phyloP scores from a whole-genome alignment of 2,888 invertebrate species.

The Scotopteryx bipunctaria region DNA sequence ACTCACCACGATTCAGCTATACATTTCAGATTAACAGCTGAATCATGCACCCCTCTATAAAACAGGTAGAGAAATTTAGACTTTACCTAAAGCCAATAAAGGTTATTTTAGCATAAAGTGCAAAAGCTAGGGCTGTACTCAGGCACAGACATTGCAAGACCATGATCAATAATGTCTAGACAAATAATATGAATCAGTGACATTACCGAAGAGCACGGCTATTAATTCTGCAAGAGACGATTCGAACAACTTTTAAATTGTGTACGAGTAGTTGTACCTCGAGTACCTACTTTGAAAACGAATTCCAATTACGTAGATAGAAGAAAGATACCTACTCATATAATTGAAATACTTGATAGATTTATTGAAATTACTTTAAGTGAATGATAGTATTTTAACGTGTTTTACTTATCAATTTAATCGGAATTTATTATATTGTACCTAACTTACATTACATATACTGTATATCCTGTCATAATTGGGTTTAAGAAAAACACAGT shows the following conservation, averaged over 20 bases:
- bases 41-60: conserved; percentile 28
- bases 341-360: no score
- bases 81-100: conserved; percentile 6
- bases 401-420: no score
- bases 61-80: conserved; percentile 14
- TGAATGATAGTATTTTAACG: no score
- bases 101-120: conserved; percentile 7
- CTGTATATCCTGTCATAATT: no score
- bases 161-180: conserved; percentile 45
- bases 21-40: conserved; percentile 29
- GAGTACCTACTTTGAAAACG: background rate
- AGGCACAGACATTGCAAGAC: conserved; percentile 26
- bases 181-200: conserved; percentile 34
- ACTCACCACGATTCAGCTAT: conserved; percentile 30
- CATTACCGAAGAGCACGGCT: conserved; percentile 3
- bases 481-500: no score
- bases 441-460: no score
- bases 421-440: no score
- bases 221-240: conserved; percentile 9
- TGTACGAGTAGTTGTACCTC: background rate
- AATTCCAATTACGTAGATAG: background rate
- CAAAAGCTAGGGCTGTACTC: conserved; percentile 8
- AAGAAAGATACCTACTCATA: no score
- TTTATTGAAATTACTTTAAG: no score
- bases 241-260: conserved; percentile 8